Evolutionary conservation across 2,888 invertebrate genomes (phyloP).

Genomic region (Ectobius pallidus): DNA sequence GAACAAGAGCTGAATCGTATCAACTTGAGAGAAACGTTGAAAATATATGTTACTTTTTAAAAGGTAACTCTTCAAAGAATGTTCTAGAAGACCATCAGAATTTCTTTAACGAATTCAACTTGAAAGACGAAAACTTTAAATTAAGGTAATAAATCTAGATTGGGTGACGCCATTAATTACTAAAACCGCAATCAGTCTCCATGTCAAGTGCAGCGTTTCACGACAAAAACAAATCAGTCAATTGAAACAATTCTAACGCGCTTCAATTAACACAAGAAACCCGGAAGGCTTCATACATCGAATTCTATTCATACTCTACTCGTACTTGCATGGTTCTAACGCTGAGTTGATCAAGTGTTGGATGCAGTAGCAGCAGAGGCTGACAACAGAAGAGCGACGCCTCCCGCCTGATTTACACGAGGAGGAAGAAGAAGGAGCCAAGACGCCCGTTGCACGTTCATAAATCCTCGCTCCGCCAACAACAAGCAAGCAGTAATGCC

Average conservation of each 20-base stretch:
- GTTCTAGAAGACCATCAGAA: too few species aligned
- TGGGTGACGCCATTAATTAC: background rate
- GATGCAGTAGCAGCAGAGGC: background rate
- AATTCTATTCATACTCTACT: too few species aligned
- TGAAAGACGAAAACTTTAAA: too few species aligned
- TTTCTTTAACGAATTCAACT: too few species aligned
- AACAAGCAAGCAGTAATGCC: slow-evolving; percentile 4
- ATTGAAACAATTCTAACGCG: background rate
- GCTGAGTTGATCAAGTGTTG: background rate
- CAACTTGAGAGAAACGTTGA: too few species aligned
- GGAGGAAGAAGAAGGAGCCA: slow-evolving; percentile 21
- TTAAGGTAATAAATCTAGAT: too few species aligned
- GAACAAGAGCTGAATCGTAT: too few species aligned
- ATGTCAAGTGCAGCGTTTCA: background rate
- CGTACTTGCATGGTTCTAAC: background rate
- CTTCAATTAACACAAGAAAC: too few species aligned
- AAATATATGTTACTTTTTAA: too few species aligned
- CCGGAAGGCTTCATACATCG: too few species aligned
- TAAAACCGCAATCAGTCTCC: too few species aligned
- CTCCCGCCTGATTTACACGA: slow-evolving; percentile 13
- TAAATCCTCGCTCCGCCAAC: slow-evolving; percentile 21
- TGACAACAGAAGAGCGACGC: background rate
- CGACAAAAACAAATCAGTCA: background rate
- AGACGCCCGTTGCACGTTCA: slow-evolving; percentile 16
- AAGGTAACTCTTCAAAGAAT: too few species aligned